Percentiles rank a stretch among this genome's conserved stretches.
These are phyloP conservation scores for Pristionchus pacificus DNA, from an alignment of 1,140 invertebrate genomes.

Conservation along the genomic window DNA sequence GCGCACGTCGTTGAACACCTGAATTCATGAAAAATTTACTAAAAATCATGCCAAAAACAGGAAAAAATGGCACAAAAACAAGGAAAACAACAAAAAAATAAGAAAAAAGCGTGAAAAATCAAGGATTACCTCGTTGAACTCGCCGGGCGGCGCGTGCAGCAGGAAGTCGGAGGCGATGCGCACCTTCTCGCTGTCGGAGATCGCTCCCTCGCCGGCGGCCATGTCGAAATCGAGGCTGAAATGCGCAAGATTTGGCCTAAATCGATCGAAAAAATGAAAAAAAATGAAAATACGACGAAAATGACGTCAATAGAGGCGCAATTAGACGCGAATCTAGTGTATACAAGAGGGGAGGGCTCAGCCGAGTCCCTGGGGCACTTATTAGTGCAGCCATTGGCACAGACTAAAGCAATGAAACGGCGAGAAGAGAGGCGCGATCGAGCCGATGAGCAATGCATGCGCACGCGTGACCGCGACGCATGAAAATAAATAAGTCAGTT, in stretches of 20 bases:
- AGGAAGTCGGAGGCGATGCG: conserved; percentile 96
- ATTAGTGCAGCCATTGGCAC: too few relatives aligned
- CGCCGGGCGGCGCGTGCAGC: conserved; percentile 92
- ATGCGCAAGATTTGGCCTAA: neutral
- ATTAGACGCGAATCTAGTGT: too few relatives aligned
- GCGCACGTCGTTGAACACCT: conserved; percentile 94
- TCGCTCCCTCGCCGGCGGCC: conserved; percentile 12
- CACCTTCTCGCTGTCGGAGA: conserved; percentile 63
- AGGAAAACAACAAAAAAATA: neutral
- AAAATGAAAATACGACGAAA: too few relatives aligned
- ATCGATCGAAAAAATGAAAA: neutral
- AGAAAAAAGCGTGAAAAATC: neutral
- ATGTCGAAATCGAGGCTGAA: neutral
- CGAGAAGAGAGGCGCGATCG: too few relatives aligned
- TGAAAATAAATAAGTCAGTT: too few relatives aligned
- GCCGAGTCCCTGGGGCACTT: too few relatives aligned
- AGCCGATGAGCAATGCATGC: too few relatives aligned
- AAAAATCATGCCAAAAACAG: neutral
- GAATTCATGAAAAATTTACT: conserved; percentile 5
- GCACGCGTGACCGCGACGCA: too few relatives aligned
- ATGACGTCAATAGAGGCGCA: too few relatives aligned
- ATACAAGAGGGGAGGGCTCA: too few relatives aligned
- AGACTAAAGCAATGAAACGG: too few relatives aligned
- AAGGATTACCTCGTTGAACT: conserved; percentile 82
- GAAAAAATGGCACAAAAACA: neutral